Conservation (phyloP, 2,113 vertebrate species). For the Carlito syrichta region DNA sequence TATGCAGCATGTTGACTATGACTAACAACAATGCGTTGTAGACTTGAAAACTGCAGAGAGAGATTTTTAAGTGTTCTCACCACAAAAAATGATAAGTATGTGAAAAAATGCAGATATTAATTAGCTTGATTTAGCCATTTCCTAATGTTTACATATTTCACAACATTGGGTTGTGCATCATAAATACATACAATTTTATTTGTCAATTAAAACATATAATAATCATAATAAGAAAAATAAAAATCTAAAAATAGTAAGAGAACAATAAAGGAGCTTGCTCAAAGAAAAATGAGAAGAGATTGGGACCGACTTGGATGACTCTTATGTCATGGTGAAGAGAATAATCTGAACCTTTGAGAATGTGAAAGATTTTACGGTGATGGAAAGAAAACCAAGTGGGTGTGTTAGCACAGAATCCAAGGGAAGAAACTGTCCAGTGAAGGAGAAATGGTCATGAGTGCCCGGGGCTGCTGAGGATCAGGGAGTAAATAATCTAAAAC, state of each 20-base stretch:
- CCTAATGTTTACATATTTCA: not conserved
- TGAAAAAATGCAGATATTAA: not conserved
- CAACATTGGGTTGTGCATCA: not conserved
- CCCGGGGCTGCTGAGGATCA: not conserved
- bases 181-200: not conserved
- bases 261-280: not conserved
- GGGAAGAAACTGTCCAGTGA: not conserved
- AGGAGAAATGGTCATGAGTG: rapidly evolving
- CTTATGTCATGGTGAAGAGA: too few relatives aligned
- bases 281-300: not conserved
- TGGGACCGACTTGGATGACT: too few relatives aligned
- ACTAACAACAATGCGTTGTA: too few relatives aligned
- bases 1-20: too few relatives aligned
- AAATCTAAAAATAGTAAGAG: not conserved
- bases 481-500: not conserved
- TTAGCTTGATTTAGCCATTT: not conserved
- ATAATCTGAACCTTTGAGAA: not conserved
- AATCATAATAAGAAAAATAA: not conserved
- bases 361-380: too few relatives aligned
- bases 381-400: not conserved
- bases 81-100: not conserved
- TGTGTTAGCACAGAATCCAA: too few relatives aligned
- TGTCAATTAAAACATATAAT: not conserved
- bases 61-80: not conserved
- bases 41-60: not conserved